Evolutionary conservation across 2,888 invertebrate species (phyloP), one percentile per base, ranked within the genome.

Genomic region (Augochlorella aurata): DNA sequence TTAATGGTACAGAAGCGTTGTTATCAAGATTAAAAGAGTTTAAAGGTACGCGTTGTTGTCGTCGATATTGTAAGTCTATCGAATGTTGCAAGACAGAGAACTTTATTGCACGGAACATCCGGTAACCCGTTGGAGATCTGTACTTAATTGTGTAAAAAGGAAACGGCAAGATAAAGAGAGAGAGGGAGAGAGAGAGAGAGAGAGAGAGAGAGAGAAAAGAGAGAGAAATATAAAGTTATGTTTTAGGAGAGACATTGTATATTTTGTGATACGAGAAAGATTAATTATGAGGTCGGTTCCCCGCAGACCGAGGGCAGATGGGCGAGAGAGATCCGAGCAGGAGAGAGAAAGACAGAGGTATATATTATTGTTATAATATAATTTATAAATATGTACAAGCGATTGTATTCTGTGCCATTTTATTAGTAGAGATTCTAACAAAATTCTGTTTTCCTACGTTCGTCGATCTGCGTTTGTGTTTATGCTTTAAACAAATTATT

Each of bases 211-310:
- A 52, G 86, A 85, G 82, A 85, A 81, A 44, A 78, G 88, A 81
- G 87, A 54, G 38, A 38, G 38, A 38, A 85, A 86, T 86, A 88
- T 89, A 88, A 87, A 69, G 87, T 91, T 88, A 89, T 78, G 88
- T 88, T 89, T 86, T 87, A n/a, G n/a, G n/a, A 52, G 69, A 83
- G 88, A 90, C 87, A 91, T 87, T 89, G 90, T 91, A 92, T 93
- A 93, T 93, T 93, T 93, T 93, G 92, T 92, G 90, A 93, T 92
- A 93, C 88, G 87, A 89, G 83, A 83, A 73, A 74, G 54, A 50
- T 29, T 77, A 65, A 73, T 66, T 58, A 66, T 16, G 49, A 49
- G 54, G 70, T 80, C 80, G 54, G 61, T 80, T 65, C 24, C 44
- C 18, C 29, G 49, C 65, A 44, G 63, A 73, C 63, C 50, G 72